Base-by-base conservation (phyloP, 2,113 vertebrate genomes). In the Vidua chalybeata region DNA sequence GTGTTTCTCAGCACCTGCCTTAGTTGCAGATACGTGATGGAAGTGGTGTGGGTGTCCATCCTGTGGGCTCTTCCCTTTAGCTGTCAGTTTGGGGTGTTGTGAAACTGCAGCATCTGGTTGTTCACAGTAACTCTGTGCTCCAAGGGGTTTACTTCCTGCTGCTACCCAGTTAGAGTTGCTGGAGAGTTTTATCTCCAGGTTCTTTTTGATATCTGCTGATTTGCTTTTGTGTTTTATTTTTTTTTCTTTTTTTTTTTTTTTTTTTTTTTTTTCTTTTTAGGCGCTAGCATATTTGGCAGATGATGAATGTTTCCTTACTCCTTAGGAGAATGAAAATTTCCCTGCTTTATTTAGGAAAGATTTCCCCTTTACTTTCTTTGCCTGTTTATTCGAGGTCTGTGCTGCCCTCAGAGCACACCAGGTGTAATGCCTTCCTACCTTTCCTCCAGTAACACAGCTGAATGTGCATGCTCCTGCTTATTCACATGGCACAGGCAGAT, bases 11-110 rank as follows among this genome's bases (percentile, higher is more conserved):
- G 43, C 7, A 30, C 13, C 28, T 43, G 46, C n/a, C 4, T 7
- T 24, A 4, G 8, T 1, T 51, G 48, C 63, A 77, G 41, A 18
- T 5, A 33, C 1, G 0, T 5, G 35, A 21, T 28, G n/a, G 67
- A 92, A 41, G 33, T 7, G 37, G 11, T 17, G 39, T 31, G 54
- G 27, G 8, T 73, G 37, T 43, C 43, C 24, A 7, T 62, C n/a
- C 37, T 23, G 12, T 22, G 19, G 15, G 14, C 12, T 33, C 23
- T 24, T 41, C 28, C 41, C 20, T 11, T 11, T 15, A 23, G 15
- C 39, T 55, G 13, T 39, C 48, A 26, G 18, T 16, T 2, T 39
- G n/a, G 48, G 67, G 28, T 24, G 78, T 20, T 71, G 64, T 46
- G 49, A 35, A 73, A 11, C 22, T 48, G 33, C 19, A 74, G 48